Percentiles rank a stretch among this genome's conserved stretches.
Evolutionary conservation across 2,797 vertebrate species (phyloP).

Genomic region (Peromyscus aztecus): DNA sequence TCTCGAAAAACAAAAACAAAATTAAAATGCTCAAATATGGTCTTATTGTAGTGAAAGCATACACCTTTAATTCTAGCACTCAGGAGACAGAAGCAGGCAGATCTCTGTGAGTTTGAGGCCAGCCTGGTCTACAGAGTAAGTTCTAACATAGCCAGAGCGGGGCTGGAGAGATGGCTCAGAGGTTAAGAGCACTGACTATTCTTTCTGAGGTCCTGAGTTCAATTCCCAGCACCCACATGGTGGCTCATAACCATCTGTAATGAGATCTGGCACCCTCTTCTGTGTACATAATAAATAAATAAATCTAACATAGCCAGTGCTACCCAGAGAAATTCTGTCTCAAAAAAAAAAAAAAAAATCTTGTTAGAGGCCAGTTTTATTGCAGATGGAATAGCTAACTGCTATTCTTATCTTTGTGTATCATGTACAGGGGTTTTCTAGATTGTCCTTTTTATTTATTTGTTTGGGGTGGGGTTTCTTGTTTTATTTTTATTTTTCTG

Average conservation of each 20-base stretch:
- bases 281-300: too few relatives aligned
- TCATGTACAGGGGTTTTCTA: conserved; percentile 43
- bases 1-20: neutral
- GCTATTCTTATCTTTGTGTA: neutral
- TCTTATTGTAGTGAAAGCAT: too few relatives aligned
- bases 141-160: neutral
- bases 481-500: neutral
- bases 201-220: too few relatives aligned
- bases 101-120: neutral
- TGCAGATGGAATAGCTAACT: neutral
- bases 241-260: too few relatives aligned
- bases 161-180: too few relatives aligned
- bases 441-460: neutral
- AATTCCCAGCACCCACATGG: too few relatives aligned
- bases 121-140: neutral
- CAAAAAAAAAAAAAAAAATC: neutral
- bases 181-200: too few relatives aligned
- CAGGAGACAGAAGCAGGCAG: neutral
- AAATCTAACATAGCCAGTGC: neutral
- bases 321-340: neutral
- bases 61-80: neutral
- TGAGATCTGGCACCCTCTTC: too few relatives aligned
- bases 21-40: too few relatives aligned
- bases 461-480: neutral
- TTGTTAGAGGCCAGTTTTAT: neutral